Conservation (phyloP, 2,113 vertebrate genomes). For the Coptodon bakossiorum region DNA sequence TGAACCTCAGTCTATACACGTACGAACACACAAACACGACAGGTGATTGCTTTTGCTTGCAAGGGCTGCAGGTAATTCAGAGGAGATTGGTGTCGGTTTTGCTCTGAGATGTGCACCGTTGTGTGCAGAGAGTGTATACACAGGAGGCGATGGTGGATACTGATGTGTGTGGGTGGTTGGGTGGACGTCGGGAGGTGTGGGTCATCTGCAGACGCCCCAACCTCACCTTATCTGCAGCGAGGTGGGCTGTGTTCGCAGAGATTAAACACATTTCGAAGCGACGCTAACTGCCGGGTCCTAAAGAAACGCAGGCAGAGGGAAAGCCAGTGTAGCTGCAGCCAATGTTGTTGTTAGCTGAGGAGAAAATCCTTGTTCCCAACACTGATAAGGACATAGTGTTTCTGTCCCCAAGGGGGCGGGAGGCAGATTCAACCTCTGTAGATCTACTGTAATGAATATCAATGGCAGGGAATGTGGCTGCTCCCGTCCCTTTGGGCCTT, state of each 20-base stretch:
- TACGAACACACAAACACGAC: slow-evolving; percentile 17
- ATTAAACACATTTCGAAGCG: slow-evolving; percentile 62
- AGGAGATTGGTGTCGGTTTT: slow-evolving; percentile 15
- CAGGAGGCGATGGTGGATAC: neutral
- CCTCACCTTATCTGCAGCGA: slow-evolving; percentile 59
- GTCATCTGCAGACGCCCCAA: slow-evolving; percentile 44
- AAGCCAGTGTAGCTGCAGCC: slow-evolving; percentile 40
- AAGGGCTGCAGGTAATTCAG: slow-evolving; percentile 24
- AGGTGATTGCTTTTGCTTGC: slow-evolving; percentile 19
- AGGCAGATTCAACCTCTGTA: slow-evolving; percentile 51
- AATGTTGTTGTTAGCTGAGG: slow-evolving; percentile 64
- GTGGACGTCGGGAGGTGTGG: neutral
- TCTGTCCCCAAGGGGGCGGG: slow-evolving; percentile 60
- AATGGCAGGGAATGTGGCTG: slow-evolving; percentile 52
- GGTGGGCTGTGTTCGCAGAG: slow-evolving; percentile 58
- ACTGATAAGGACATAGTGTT: slow-evolving; percentile 70
- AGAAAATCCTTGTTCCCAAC: slow-evolving; percentile 70
- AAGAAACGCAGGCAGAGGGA: slow-evolving; percentile 28
- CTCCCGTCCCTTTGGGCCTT: slow-evolving; percentile 59
- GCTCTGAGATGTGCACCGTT: slow-evolving; percentile 21
- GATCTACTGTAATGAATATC: slow-evolving; percentile 70
- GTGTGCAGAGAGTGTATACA: slow-evolving; percentile 21
- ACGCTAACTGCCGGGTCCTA: slow-evolving; percentile 50
- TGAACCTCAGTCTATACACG: neutral
- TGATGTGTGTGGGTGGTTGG: neutral